A percentile compares a stretch with the other conserved stretches of the same genome.
Conservation (phyloP, 2,888 invertebrate species). For the Rugalucina vietnamica region DNA sequence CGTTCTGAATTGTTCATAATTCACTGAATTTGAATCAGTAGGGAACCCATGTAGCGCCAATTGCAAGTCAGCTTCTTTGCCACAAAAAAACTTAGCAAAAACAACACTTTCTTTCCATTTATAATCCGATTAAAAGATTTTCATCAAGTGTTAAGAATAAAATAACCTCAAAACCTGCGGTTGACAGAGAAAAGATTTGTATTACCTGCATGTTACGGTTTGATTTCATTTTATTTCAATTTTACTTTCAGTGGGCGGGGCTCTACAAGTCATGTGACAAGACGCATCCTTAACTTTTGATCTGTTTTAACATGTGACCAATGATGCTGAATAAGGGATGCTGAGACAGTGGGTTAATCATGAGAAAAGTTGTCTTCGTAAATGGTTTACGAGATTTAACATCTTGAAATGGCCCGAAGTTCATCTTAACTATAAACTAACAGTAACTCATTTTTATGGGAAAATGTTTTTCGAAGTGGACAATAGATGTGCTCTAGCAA, state of each 20-base stretch:
- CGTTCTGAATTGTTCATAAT: too few relatives aligned
- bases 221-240: background rate
- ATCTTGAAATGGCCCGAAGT: too few relatives aligned
- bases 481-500: too few relatives aligned
- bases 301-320: background rate
- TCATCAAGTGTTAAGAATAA: background rate
- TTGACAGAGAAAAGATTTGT: slow-evolving; percentile 1
- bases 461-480: too few relatives aligned
- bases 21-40: too few relatives aligned
- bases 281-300: background rate
- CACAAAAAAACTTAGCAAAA: background rate
- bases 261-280: background rate
- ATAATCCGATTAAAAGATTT: background rate
- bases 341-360: background rate
- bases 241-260: slow-evolving; percentile 1
- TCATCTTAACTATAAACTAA: too few relatives aligned
- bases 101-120: background rate
- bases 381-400: too few relatives aligned
- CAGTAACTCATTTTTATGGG: too few relatives aligned
- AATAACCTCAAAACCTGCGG: background rate
- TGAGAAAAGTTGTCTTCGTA: too few relatives aligned
- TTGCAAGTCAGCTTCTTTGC: background rate
- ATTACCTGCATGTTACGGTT: background rate
- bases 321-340: background rate
- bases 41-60: too few relatives aligned